Evolutionary conservation across 2,888 invertebrate species (phyloP).

Genomic region (Cephus runcator): DNA sequence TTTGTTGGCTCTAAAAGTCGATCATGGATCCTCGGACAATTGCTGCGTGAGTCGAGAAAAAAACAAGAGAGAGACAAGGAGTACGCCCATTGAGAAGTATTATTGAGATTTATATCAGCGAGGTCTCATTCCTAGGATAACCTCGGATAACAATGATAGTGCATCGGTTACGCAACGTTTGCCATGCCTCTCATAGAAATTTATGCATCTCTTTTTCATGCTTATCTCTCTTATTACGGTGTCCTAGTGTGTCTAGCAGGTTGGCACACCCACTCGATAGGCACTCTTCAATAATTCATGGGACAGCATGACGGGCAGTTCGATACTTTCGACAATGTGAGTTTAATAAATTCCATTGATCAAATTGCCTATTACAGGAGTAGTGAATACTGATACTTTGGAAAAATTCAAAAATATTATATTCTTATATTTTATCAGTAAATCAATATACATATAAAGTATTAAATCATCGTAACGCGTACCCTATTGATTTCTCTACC

Average conservation of each 20-base stretch:
- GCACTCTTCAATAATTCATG: conserved; percentile 20
- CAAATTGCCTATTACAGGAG: background rate
- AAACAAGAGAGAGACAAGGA: background rate
- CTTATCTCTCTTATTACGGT: conserved; percentile 3
- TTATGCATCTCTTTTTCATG: background rate
- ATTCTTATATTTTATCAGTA: background rate
- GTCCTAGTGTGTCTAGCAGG: conserved; percentile 15
- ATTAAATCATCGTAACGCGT: background rate
- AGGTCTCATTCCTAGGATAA: background rate
- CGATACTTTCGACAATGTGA: conserved; percentile 4
- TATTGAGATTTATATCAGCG: background rate
- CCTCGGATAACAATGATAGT: conserved; percentile 5
- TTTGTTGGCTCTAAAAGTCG: background rate
- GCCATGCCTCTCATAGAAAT: conserved; percentile 1
- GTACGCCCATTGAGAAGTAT: background rate
- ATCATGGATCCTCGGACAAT: background rate
- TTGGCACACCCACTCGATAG: conserved; percentile 19
- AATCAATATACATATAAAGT: background rate
- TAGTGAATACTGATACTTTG: background rate
- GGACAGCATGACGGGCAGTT: conserved; percentile 13
- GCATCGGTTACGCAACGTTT: conserved; percentile 11
- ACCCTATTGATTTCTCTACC: background rate
- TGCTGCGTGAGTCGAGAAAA: background rate
- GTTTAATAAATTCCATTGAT: background rate
- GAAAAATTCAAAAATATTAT: background rate